Base-by-base conservation (phyloP, 2,888 invertebrate genomes). In the Laspeyria flexula region DNA sequence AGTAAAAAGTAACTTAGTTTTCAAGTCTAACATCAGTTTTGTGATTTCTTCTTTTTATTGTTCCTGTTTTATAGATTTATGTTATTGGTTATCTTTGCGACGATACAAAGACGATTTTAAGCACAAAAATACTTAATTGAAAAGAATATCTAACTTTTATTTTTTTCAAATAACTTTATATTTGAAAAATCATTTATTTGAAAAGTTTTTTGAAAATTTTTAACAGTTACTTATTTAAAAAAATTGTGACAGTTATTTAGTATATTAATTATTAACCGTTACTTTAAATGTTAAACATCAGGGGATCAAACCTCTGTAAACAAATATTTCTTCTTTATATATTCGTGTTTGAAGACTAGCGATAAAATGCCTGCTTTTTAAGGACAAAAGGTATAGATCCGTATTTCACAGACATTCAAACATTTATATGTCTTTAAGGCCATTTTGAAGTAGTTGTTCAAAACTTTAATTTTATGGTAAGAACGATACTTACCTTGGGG, bases 241-340 rank as follows among this genome's bases (percentile, higher is more conserved):
- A n/a, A n/a, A n/a, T n/a, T n/a, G n/a, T n/a, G n/a, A n/a, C n/a
- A n/a, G n/a, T n/a, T n/a, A n/a, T n/a, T n/a, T n/a, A n/a, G n/a
- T n/a, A n/a, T n/a, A n/a, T n/a, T n/a, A 27, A 43, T 16, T 34
- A 3, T 1, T 12, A 10, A 30, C n/a, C 30, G 25, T 38, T 25
- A 25, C 9, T 38, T 23, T 27, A 12, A 38, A 25, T 33, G 35
- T 13, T 11, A n/a, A 54, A 51, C 50, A 55, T 46, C 75, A 74
- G 75, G 78, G 78, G 78, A 77, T 77, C 77, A 79, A 42, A 77
- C 78, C 77, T 78, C 77, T 76, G 73, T 77, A 72, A 68, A 43
- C 25, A 37, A 29, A 12, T 18, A 38, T 43, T 51, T 27, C 25
- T 51, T 40, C 34, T 21, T 10, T 4, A 21, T 16, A 12, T 16